Evolutionary conservation across 1,140 invertebrate genomes (phyloP).

Genomic region (Drosophila sproati): DNA sequence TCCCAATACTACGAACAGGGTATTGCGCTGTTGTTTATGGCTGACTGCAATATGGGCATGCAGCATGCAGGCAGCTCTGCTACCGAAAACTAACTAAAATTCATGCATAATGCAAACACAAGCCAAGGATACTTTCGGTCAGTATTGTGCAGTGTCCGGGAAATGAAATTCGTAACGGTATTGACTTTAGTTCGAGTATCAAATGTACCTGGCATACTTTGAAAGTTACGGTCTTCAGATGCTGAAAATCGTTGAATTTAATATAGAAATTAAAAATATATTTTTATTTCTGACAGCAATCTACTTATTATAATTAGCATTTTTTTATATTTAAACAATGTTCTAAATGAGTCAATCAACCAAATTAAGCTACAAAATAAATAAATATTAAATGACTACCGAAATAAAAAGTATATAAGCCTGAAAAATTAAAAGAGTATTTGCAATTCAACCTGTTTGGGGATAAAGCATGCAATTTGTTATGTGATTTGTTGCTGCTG

Average conservation of each 20-base stretch:
- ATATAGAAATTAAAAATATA: background rate
- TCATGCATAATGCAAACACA: conserved; percentile 74
- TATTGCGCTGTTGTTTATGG: background rate
- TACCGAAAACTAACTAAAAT: conserved; percentile 44
- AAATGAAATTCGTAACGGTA: background rate
- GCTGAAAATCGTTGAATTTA: too few species aligned
- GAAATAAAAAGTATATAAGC: background rate
- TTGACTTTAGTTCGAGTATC: background rate
- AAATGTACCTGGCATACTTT: conserved; percentile 17
- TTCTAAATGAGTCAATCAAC: too few species aligned
- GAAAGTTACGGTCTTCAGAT: conserved; percentile 2
- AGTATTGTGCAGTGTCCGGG: conserved; percentile 15
- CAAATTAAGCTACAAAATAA: background rate
- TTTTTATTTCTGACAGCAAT: background rate
- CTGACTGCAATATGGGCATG: background rate
- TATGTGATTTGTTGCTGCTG: conserved; percentile 27
- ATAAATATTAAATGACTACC: background rate
- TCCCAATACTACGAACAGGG: background rate
- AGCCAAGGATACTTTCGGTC: conserved; percentile 69
- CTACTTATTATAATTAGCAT: background rate
- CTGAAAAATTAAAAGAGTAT: background rate
- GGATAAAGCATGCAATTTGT: conserved; percentile 11
- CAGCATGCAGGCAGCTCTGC: background rate
- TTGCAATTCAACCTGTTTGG: background rate
- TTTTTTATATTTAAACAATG: too few species aligned